Percentiles rank a stretch among this genome's conserved stretches.
Evolutionary conservation across 2,797 vertebrate genomes (phyloP).

Genomic region (Artibeus jamaicensis): DNA sequence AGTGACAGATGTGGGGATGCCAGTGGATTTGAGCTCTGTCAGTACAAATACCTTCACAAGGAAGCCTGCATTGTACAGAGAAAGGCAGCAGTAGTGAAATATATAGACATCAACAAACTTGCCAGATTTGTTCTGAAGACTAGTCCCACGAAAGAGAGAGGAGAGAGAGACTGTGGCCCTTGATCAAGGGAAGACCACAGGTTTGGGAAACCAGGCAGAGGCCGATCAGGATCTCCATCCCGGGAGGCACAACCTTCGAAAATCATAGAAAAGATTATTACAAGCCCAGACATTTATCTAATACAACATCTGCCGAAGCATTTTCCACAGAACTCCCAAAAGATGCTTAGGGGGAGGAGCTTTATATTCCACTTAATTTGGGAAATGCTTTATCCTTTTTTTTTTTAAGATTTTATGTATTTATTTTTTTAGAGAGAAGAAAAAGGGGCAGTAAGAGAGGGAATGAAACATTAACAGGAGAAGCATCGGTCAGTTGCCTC

Average conservation of each 20-base stretch:
- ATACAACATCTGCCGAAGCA: neutral
- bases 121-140: neutral
- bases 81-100: slow-evolving; percentile 22
- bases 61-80: neutral
- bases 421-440: neutral
- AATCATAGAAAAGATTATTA: neutral
- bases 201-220: neutral
- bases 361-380: neutral
- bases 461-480: neutral
- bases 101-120: slow-evolving; percentile 38
- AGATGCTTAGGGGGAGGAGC: neutral
- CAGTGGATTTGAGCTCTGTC: slow-evolving; percentile 16
- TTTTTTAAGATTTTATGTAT: neutral
- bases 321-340: neutral
- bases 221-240: neutral
- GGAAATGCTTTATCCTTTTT: neutral
- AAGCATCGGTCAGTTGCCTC: neutral
- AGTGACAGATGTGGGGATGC: slow-evolving; percentile 44
- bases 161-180: neutral
- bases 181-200: neutral
- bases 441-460: neutral
- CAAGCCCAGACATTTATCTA: neutral
- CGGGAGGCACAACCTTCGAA: neutral
- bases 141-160: neutral
- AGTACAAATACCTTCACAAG: slow-evolving; percentile 24